Conservation (phyloP, 2,113 vertebrate genomes). For the Nothoprocta pentlandii region DNA sequence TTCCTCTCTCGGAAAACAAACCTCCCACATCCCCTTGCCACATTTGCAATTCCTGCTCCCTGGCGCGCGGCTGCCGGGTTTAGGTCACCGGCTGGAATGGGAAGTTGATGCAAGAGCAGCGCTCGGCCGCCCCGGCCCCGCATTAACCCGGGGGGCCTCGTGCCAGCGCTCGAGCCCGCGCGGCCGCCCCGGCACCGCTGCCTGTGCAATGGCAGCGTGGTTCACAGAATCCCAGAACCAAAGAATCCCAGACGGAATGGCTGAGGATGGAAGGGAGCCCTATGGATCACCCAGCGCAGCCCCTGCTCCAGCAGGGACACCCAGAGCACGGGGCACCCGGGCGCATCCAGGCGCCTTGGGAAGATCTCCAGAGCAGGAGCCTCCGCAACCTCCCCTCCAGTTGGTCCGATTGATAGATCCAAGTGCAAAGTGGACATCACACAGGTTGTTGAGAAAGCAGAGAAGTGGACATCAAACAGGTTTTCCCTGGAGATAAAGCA, state of each 20-base stretch:
- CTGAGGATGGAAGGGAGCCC: too few species aligned
- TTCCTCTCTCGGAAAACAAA: not conserved
- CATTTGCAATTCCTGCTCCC: not conserved
- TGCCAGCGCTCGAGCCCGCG: not conserved
- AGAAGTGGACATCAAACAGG: not conserved
- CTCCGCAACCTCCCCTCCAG: too few species aligned
- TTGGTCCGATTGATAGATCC: not conserved
- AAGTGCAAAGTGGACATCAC: not conserved
- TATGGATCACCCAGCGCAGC: too few species aligned
- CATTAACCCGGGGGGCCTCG: not conserved
- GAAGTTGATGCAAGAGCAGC: not conserved
- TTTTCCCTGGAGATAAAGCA: not conserved
- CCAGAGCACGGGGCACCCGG: too few species aligned
- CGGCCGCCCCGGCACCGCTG: not conserved
- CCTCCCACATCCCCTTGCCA: not conserved
- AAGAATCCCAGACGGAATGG: too few species aligned
- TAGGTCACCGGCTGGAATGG: not conserved
- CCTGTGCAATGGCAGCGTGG: not conserved
- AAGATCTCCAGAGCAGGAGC: too few species aligned
- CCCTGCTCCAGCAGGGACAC: too few species aligned
- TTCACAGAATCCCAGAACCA: too few species aligned
- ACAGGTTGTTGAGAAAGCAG: not conserved
- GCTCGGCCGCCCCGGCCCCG: not conserved
- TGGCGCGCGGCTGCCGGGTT: rapidly evolving
- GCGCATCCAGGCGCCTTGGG: too few species aligned